Base-by-base conservation (phyloP, 2,113 vertebrate genomes). In the Cairina moschata region DNA sequence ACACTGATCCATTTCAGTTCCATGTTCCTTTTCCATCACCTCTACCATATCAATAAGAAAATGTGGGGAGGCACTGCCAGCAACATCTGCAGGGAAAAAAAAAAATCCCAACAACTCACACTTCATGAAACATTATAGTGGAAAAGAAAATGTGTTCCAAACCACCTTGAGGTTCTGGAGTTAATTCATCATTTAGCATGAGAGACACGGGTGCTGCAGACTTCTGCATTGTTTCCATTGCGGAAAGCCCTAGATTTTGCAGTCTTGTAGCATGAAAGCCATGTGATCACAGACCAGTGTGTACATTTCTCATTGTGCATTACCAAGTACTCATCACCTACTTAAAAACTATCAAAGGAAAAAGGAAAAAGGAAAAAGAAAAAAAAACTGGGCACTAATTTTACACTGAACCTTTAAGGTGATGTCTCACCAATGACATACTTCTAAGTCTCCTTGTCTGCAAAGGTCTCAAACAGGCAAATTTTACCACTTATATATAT, bases 61-160 rank as follows among this genome's bases (percentile, higher is more conserved):
- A 84, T 0, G 48, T 90, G 69, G 34, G n/a, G 5, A 59, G 88
- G 56, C 65, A 78, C 17, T 78, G 92, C 90, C 90, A 96, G 76
- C 52, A 93, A 94, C 76, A 95, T 93, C 93, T 97, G 88, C 86
- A 96, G 34, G 23, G 23, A 36, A 91, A 96, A 93, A 91, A 85
- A 87, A 77, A 72, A 75, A 21, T 44, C 0, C 8, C 93, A 94
- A 71, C 94, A 94, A 91, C 65, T 96, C 92, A 95, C 90, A 96
- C 92, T 96, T 97, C 86, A 90, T 95, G 95, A 96, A 97, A 97
- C 44, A 40, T 92, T 96, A 95, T 76, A 95, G 92, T 86, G 95
- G 95, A 97, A 97, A 96, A 96, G 60, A 90, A 96, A 95, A 94
- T 81, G 54, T 54, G 69, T 90, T 96, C 90, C 93, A 96, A 96